Evolutionary conservation across 2,888 invertebrate species (phyloP), one percentile per base, ranked within the genome.

Genomic region (Pyrochroa serraticornis): DNA sequence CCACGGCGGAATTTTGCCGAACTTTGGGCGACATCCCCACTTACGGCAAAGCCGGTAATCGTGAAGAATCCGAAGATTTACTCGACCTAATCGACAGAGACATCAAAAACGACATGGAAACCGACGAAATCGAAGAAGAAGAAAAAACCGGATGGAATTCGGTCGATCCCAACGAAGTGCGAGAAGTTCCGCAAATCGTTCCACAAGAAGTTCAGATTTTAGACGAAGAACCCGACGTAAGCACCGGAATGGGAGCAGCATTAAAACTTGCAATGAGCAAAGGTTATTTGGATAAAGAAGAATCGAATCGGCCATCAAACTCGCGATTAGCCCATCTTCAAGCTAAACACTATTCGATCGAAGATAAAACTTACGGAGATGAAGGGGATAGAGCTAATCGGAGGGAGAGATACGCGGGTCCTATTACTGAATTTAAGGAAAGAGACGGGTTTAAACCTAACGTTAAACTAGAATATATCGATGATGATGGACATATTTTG

Each of bases 1-100:
- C 95, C 0, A 97, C 96, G 0, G 96, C 97, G 0, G 97, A 97
- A 83, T 97, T 97, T 82, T 97, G 97, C 75, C 87, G 97, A 70
- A 95, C 95, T 41, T 84, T 97, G 6, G 79, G 97, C 0, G 96
- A 97, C 77, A 95, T 96, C 71, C 96, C 97, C 53, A 95, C 95
- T 0, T 95, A 95, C 76, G 96, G 95, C 9, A 89, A 89, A 77
- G 90, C 94, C 12, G 95, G 95, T 32, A 95, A 95, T 81, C 83
- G 95, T 32, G 93, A 95, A 73, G 91, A 91, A 73, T 91, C 90
- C 66, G 87, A 87, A 50, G 73, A 75, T 36, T 56, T 71, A 32
- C 48, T 73, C 9, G 74, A 74, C 41, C 71, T 22, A 5, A 22
- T 63, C 47, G 75, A 75, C 6, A 71, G 67, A 46, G 72, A 74